phyloP scores from a whole-genome alignment of 2,888 invertebrate genomes.

The Coelopa pilipes region DNA sequence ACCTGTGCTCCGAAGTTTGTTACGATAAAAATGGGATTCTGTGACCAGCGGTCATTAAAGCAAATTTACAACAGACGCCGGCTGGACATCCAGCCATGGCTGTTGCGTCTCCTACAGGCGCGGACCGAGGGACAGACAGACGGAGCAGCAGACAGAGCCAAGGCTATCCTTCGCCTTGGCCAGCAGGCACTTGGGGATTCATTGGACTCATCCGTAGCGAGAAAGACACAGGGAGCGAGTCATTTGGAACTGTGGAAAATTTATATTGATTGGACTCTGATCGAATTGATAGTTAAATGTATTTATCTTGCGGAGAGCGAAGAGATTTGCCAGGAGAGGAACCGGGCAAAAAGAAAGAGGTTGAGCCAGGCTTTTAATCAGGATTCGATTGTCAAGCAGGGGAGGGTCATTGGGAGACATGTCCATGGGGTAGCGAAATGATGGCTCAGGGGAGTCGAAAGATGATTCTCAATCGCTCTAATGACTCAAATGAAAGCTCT shows the following conservation, averaged over 20 bases:
- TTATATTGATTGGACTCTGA: slow-evolving; percentile 55
- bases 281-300: slow-evolving; percentile 64
- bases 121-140: background rate
- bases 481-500: no score
- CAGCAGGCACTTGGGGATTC: no score
- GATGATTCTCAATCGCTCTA: no score
- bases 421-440: no score
- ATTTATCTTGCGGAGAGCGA: slow-evolving; percentile 55
- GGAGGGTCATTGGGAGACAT: no score
- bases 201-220: background rate
- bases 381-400: no score
- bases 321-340: slow-evolving; percentile 11
- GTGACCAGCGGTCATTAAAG: slow-evolving; percentile 66
- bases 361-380: no score
- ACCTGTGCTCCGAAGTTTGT: slow-evolving; percentile 27
- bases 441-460: no score
- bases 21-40: slow-evolving; percentile 61
- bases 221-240: slow-evolving; percentile 3
- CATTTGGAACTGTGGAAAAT: slow-evolving; percentile 38
- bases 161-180: background rate
- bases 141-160: background rate
- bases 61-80: slow-evolving; percentile 54
- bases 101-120: background rate
- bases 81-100: background rate
- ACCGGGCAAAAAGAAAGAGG: no score